Conservation (phyloP, 2,113 vertebrate species). For the Zosterops pallidus region DNA sequence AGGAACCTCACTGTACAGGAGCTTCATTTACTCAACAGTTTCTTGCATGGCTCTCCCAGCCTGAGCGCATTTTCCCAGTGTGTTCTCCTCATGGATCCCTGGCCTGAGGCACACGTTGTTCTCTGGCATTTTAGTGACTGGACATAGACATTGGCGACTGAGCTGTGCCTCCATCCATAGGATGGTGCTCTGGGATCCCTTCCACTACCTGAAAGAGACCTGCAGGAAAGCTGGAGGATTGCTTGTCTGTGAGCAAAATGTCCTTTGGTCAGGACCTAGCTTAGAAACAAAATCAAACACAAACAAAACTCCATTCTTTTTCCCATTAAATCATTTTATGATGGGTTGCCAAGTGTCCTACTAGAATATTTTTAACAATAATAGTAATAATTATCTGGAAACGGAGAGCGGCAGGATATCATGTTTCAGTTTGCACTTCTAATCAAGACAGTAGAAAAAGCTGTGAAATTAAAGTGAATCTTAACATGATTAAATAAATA, state of each 20-base stretch:
- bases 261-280: background rate
- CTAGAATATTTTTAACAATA: background rate
- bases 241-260: background rate
- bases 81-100: background rate
- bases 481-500: conserved; percentile 49
- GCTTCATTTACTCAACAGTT: background rate
- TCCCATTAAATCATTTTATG: background rate
- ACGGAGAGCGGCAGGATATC: background rate
- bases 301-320: background rate
- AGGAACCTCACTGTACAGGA: background rate
- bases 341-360: background rate
- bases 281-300: background rate
- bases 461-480: conserved; percentile 30
- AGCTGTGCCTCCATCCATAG: background rate
- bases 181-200: background rate
- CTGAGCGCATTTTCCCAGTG: background rate
- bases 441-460: conserved; percentile 14
- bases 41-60: background rate
- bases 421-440: background rate
- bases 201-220: background rate
- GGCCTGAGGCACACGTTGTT: background rate
- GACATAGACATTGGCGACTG: background rate
- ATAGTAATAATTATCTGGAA: background rate
- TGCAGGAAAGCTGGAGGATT: background rate
- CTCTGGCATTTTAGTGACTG: background rate